phyloP scores from a whole-genome alignment of 1,140 invertebrate species.

The Calosoma granatense region DNA sequence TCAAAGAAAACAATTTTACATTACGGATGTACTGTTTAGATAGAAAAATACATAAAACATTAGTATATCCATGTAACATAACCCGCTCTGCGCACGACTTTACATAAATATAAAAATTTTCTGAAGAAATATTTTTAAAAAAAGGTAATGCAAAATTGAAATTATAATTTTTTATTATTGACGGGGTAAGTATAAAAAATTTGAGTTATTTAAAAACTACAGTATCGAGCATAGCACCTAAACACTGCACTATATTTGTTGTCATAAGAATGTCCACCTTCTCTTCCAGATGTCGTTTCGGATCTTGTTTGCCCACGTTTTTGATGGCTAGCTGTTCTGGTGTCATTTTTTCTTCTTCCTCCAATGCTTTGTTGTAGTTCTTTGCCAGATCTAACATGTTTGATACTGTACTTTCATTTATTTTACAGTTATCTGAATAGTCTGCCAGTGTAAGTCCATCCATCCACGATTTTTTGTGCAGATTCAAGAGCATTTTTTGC shows the following conservation, averaged over 20 bases:
- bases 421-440: slow-evolving; percentile 87
- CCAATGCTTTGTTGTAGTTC: slow-evolving; percentile 97
- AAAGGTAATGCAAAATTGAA: too few species aligned
- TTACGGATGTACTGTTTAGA: too few species aligned
- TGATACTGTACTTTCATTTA: slow-evolving; percentile 85
- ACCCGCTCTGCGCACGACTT: too few species aligned
- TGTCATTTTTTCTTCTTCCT: slow-evolving; percentile 99
- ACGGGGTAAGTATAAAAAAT: neutral
- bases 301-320: slow-evolving; percentile 99
- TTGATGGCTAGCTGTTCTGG: slow-evolving; percentile 98
- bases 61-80: too few species aligned
- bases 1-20: too few species aligned
- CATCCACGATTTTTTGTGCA: slow-evolving; percentile 99
- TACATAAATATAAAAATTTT: too few species aligned
- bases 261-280: slow-evolving; percentile 97
- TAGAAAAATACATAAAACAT: too few species aligned
- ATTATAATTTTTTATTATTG: too few species aligned
- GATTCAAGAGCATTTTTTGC: slow-evolving; percentile 98
- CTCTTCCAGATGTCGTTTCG: slow-evolving; percentile 98
- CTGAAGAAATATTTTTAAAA: too few species aligned
- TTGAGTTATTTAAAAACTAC: slow-evolving; percentile 81
- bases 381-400: slow-evolving; percentile 97
- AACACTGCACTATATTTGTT: slow-evolving; percentile 96
- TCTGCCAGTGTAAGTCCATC: slow-evolving; percentile 92
- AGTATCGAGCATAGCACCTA: slow-evolving; percentile 97